phyloP scores from a whole-genome alignment of 2,797 vertebrate species.

The Phalanger gymnotis region DNA sequence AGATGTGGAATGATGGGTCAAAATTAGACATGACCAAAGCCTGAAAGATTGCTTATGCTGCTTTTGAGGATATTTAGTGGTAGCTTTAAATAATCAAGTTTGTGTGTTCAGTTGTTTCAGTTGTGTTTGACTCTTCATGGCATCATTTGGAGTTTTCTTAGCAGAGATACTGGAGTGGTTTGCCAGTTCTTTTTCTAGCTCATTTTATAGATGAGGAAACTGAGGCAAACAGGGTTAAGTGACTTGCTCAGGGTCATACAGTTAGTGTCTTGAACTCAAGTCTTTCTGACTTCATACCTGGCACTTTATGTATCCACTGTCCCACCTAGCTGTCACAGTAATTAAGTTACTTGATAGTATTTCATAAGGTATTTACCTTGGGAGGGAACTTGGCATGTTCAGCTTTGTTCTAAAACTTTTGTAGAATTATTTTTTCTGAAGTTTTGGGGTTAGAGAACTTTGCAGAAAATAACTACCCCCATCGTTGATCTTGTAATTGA shows the following conservation, averaged over 20 bases:
- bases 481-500: not conserved
- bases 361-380: not conserved
- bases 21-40: not conserved
- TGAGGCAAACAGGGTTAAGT: not conserved
- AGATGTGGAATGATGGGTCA: not conserved
- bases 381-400: not conserved
- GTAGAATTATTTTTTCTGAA: not conserved
- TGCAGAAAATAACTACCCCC: not conserved
- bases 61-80: not conserved
- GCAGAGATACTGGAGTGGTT: not conserved
- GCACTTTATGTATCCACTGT: not conserved
- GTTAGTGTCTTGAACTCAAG: not conserved
- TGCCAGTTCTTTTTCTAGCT: not conserved
- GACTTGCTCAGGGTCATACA: not conserved
- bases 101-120: not conserved
- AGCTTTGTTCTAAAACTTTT: not conserved
- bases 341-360: not conserved
- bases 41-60: not conserved
- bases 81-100: not conserved
- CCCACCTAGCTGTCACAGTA: not conserved
- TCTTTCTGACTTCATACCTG: not conserved
- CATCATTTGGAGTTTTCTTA: not conserved
- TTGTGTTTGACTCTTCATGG: not conserved
- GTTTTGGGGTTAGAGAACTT: not conserved
- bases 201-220: not conserved